Percentiles rank a stretch among this genome's conserved stretches.
These are phyloP conservation scores for Theonella swinhoei DNA, from an alignment of 37 sponge, comb jelly and placozoan species.

Conservation along the genomic window DNA sequence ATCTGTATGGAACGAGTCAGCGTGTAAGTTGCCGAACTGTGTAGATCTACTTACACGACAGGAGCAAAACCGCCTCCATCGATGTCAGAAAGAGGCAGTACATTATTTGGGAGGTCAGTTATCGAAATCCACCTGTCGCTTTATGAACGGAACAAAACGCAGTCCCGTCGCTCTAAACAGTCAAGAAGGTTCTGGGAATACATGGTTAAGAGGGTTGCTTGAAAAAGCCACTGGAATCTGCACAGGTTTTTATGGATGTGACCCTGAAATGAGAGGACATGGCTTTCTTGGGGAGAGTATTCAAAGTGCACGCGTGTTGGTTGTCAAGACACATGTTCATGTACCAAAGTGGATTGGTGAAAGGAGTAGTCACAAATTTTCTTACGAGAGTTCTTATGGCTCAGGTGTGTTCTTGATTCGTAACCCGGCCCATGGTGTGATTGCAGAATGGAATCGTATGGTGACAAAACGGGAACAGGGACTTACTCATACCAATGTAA, in stretches of 20 bases:
- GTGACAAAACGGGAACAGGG: no score
- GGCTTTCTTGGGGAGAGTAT: slow-evolving; percentile 60
- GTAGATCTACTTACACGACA: background rate
- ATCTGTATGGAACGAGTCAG: no score
- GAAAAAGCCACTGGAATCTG: slow-evolving; percentile 56
- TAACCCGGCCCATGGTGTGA: slow-evolving; percentile 48
- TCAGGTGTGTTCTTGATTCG: slow-evolving; percentile 51
- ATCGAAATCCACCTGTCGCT: slow-evolving; percentile 13
- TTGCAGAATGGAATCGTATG: slow-evolving; percentile 58
- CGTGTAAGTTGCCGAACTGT: background rate
- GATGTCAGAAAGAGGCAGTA: background rate
- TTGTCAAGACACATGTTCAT: slow-evolving; percentile 47
- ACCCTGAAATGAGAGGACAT: slow-evolving; percentile 7
- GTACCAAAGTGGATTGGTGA: slow-evolving; percentile 27
- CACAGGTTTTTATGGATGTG: slow-evolving; percentile 59
- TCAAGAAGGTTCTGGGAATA: slow-evolving; percentile 62
- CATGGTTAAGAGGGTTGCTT: slow-evolving; percentile 59
- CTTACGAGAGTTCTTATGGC: slow-evolving; percentile 7
- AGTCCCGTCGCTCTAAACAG: slow-evolving; percentile 60
- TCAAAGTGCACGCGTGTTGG: slow-evolving; percentile 28
- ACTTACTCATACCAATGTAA: slow-evolving; percentile 1
- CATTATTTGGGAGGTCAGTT: background rate
- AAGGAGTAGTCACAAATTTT: background rate
- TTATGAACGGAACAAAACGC: slow-evolving; percentile 28
- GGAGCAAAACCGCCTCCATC: background rate